A percentile compares a stretch with the other conserved stretches of the same genome.
Evolutionary conservation across 2,888 invertebrate species (phyloP).

Genomic region (Acronicta alni): DNA sequence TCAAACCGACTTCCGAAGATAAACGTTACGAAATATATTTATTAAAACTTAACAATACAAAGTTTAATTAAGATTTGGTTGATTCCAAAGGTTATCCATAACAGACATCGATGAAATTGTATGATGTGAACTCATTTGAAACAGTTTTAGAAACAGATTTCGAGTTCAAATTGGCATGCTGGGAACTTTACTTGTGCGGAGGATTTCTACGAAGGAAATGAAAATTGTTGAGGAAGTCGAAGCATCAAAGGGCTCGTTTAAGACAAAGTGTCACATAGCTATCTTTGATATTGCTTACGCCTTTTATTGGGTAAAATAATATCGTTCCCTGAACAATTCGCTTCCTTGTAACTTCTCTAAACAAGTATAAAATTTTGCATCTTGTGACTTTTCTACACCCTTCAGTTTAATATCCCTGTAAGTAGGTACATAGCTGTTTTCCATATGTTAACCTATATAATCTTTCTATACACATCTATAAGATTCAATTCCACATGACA

Average conservation of each 20-base stretch:
- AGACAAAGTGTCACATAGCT: constrained; percentile 73
- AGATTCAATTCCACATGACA: constrained; percentile 80
- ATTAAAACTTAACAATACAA: constrained; percentile 10
- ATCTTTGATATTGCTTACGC: constrained; percentile 64
- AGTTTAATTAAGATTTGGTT: constrained; percentile 29
- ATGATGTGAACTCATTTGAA: constrained; percentile 63
- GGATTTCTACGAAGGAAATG: constrained; percentile 77
- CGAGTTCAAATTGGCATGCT: constrained; percentile 74
- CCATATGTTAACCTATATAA: constrained; percentile 47
- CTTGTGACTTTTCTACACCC: constrained; percentile 12
- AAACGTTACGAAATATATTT: constrained; percentile 12
- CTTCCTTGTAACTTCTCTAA: constrained; percentile 13
- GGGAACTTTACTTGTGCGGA: constrained; percentile 68
- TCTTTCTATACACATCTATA: constrained; percentile 66
- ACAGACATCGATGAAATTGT: constrained; percentile 58
- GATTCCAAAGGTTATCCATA: constrained; percentile 42
- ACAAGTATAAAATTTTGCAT: background rate
- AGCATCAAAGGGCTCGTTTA: constrained; percentile 74
- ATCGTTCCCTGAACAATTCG: constrained; percentile 30
- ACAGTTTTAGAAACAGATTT: constrained; percentile 66
- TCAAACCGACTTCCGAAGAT: background rate
- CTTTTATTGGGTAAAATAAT: constrained; percentile 47
- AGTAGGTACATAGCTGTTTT: too few relatives aligned
- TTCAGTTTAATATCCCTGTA: background rate
- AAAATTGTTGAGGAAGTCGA: constrained; percentile 81